phyloP scores from a whole-genome alignment of 2,797 vertebrate genomes.

The Gobio occitaniae region DNA sequence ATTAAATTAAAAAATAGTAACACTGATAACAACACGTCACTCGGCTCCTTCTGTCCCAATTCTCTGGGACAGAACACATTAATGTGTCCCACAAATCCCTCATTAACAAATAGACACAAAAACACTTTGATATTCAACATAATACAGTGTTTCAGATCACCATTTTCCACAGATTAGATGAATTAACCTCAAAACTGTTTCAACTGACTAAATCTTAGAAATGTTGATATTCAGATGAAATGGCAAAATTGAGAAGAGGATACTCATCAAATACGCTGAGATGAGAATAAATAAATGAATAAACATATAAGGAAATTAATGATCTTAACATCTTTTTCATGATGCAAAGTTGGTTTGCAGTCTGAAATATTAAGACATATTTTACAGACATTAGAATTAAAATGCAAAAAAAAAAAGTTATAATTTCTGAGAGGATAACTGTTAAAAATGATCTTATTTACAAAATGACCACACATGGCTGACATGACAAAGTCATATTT shows the following conservation, averaged over 20 bases:
- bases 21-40: not conserved
- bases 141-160: not conserved
- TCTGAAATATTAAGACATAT: not conserved
- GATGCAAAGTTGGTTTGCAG: not conserved
- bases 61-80: not conserved
- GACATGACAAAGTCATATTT: not conserved
- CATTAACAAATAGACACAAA: not conserved
- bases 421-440: not conserved
- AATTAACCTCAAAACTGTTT: not conserved
- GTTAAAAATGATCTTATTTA: not conserved
- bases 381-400: not conserved
- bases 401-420: not conserved
- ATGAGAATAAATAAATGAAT: not conserved
- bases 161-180: not conserved
- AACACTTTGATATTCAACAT: not conserved
- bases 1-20: not conserved
- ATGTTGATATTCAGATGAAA: conserved; percentile 2
- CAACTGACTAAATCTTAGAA: not conserved
- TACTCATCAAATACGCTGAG: not conserved
- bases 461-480: not conserved
- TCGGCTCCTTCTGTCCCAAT: not conserved
- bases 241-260: not conserved
- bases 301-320: not conserved
- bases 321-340: not conserved
- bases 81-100: not conserved